Percentiles rank a stretch among this genome's conserved stretches.
These are phyloP conservation scores for Pitangus sulphuratus DNA, from an alignment of 2,797 vertebrate species.

Conservation along the genomic window DNA sequence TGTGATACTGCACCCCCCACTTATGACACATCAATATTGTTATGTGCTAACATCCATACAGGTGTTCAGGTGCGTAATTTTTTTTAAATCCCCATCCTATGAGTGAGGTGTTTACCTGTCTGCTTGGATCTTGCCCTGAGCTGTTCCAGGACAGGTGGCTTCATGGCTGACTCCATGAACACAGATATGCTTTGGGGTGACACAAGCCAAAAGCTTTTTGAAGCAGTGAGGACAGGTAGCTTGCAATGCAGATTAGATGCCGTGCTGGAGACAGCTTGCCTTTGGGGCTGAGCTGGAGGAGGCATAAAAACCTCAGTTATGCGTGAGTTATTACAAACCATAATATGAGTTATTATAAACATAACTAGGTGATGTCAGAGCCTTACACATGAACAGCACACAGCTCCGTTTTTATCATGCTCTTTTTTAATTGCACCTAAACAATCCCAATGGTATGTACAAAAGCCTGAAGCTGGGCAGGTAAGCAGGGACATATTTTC, in stretches of 20 bases:
- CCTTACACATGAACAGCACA: not conserved
- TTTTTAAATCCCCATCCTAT: not conserved
- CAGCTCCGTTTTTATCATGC: not conserved
- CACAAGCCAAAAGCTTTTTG: not conserved
- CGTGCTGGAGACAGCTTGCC: not conserved
- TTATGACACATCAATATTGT: not conserved
- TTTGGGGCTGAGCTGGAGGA: not conserved
- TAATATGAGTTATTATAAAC: not conserved
- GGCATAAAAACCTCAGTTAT: not conserved
- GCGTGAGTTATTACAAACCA: not conserved
- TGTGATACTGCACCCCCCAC: not conserved
- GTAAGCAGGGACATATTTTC: not conserved
- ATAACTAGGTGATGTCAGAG: slow-evolving; percentile 39
- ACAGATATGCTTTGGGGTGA: not conserved
- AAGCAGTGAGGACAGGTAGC: not conserved
- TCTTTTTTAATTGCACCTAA: not conserved
- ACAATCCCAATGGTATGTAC: not conserved
- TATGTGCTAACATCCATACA: not conserved
- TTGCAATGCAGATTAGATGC: not conserved
- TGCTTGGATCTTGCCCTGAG: not conserved
- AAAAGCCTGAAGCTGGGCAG: not conserved
- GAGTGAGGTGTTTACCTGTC: not conserved
- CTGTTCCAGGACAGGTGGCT: not conserved
- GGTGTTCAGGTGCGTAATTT: not conserved
- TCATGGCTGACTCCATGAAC: not conserved